Conservation (phyloP, 2,888 invertebrate genomes). For the Chrysolina americana region DNA sequence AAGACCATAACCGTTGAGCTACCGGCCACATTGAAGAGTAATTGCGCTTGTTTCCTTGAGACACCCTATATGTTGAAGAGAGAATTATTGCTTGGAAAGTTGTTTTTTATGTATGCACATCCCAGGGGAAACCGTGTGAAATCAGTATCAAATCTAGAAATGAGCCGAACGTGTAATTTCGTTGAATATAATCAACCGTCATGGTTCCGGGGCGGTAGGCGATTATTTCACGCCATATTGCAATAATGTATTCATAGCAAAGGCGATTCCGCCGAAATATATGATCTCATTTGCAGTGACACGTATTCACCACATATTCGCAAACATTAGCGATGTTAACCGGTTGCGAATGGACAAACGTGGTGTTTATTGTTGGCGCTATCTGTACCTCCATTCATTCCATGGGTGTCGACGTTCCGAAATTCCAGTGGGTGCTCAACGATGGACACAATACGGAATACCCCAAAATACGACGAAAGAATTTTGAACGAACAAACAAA, state of each 20-base stretch:
- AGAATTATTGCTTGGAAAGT: too few relatives aligned
- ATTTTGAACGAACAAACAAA: too few relatives aligned
- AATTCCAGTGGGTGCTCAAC: background rate
- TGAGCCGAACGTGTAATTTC: background rate
- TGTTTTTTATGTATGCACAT: too few relatives aligned
- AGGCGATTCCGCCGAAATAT: constrained; percentile 14
- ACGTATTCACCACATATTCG: constrained; percentile 15
- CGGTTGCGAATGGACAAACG: background rate
- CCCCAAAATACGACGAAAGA: background rate
- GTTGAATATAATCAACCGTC: constrained; percentile 4
- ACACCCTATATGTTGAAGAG: too few relatives aligned
- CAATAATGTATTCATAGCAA: constrained; percentile 8
- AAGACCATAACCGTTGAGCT: too few relatives aligned
- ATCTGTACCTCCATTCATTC: background rate
- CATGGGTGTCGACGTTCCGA: background rate
- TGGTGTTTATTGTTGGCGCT: constrained; percentile 16
- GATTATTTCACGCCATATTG: background rate
- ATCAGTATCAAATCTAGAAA: constrained; percentile 9
- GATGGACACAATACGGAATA: background rate
- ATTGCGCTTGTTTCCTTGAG: background rate
- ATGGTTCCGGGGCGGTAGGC: background rate
- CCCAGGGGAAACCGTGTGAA: background rate
- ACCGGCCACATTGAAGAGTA: too few relatives aligned
- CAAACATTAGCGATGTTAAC: constrained; percentile 2
- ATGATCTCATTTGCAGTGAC: constrained; percentile 12